phyloP scores from a whole-genome alignment of 92 coral and sea anemone genomes.

The Parazoanthus swiftii region DNA sequence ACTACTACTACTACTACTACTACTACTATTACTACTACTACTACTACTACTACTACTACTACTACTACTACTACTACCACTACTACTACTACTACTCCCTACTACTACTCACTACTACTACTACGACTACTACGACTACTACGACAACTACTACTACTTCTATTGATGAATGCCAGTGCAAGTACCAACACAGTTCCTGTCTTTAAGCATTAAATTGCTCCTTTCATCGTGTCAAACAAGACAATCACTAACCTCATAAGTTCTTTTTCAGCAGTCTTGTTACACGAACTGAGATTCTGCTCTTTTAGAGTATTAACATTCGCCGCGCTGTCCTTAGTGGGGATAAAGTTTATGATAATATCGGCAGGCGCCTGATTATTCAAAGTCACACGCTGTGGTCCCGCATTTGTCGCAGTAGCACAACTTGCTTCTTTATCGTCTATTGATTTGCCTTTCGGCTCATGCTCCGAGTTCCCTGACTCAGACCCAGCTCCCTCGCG shows the following conservation, averaged over 20 bases:
- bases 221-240: neutral
- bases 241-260: conserved; percentile 19
- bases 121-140: too few relatives aligned
- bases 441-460: conserved; percentile 33
- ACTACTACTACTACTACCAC: neutral
- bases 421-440: conserved; percentile 36
- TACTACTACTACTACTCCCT: too few relatives aligned
- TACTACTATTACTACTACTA: neutral
- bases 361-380: conserved; percentile 41
- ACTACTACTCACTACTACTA: neutral
- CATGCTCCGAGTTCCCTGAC: conserved; percentile 24
- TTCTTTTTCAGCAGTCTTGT: conserved; percentile 43
- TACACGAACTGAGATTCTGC: conserved; percentile 36
- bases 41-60: neutral
- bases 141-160: neutral
- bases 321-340: conserved; percentile 36
- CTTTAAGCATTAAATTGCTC: too few relatives aligned
- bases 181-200: neutral
- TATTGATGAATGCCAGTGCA: neutral
- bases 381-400: conserved; percentile 38
- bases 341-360: conserved; percentile 37
- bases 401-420: conserved; percentile 38
- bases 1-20: neutral
- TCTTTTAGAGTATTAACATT: conserved; percentile 36
- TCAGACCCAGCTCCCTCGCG: conserved; percentile 43